Evolutionary conservation across 2,888 invertebrate species (phyloP).

Genomic region (Sipha maydis): DNA sequence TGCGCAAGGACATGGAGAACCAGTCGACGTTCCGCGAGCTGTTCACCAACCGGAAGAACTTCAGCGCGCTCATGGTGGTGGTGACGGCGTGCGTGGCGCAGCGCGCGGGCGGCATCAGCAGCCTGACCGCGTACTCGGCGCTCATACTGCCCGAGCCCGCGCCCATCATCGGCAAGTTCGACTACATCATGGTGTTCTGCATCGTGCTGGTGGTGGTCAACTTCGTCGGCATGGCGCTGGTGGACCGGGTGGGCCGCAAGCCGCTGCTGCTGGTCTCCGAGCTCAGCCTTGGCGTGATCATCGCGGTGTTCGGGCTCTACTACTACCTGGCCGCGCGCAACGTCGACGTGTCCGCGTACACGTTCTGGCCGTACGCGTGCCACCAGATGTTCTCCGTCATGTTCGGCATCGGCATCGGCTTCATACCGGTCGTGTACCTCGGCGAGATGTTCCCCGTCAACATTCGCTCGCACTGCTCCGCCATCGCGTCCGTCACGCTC

Average conservation of each 20-base stretch:
- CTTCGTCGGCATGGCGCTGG: constrained; percentile 47
- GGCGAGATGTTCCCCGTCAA: constrained; percentile 75
- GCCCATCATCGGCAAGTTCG: constrained; percentile 47
- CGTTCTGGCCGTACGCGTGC: constrained; percentile 70
- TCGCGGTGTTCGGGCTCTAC: constrained; percentile 63
- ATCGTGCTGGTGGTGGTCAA: constrained; percentile 62
- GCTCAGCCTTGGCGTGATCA: constrained; percentile 62
- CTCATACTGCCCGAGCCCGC: constrained; percentile 39
- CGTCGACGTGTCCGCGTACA: constrained; percentile 62
- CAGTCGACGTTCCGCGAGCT: constrained; percentile 63
- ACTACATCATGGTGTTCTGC: constrained; percentile 64
- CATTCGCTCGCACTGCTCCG: constrained; percentile 73
- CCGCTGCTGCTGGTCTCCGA: constrained; percentile 64
- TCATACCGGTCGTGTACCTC: constrained; percentile 74
- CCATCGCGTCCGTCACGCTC: constrained; percentile 71
- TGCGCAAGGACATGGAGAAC: constrained; percentile 64
- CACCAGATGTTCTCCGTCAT: constrained; percentile 72
- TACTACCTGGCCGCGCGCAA: constrained; percentile 63
- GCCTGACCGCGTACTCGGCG: constrained; percentile 63
- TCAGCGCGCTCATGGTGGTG: constrained; percentile 64
- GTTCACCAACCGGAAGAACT: constrained; percentile 62
- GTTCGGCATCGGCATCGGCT: constrained; percentile 73
- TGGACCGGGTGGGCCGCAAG: constrained; percentile 64
- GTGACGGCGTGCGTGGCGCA: constrained; percentile 63
- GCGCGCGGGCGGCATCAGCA: constrained; percentile 64